Percentiles rank a stretch among this genome's conserved stretches.
Conservation (phyloP, 37 sponge, comb jelly and placozoan species). For the Ephydatia muelleri region DNA sequence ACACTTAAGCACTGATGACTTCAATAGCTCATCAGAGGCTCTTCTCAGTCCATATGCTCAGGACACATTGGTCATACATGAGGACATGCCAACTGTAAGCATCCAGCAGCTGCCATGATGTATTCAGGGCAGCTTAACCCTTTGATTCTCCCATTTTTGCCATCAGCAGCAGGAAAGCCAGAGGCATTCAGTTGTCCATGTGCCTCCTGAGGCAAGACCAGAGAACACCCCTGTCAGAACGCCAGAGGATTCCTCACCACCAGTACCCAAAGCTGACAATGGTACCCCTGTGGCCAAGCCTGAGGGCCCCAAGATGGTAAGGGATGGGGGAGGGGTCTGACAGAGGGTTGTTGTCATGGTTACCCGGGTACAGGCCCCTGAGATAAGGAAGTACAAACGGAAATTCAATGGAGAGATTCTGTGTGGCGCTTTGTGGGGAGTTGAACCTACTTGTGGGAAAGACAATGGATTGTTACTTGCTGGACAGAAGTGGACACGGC, state of each 20-base stretch:
- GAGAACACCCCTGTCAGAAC: background rate
- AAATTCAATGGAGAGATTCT: slow-evolving; percentile 94
- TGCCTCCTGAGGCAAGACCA: slow-evolving; percentile 14
- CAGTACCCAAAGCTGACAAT: slow-evolving; percentile 15
- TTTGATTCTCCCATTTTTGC: slow-evolving; percentile 21
- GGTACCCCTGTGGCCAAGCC: slow-evolving; percentile 12
- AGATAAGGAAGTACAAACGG: slow-evolving; percentile 96
- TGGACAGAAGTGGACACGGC: slow-evolving; percentile 97
- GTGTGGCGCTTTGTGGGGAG: slow-evolving; percentile 98
- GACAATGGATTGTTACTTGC: slow-evolving; percentile 91
- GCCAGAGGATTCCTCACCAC: background rate
- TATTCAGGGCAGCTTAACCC: background rate
- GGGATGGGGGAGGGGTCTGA: background rate
- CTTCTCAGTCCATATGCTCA: slow-evolving; percentile 9
- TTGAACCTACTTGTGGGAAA: slow-evolving; percentile 93
- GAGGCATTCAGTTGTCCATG: slow-evolving; percentile 45
- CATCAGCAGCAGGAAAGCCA: too few relatives aligned
- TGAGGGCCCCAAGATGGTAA: slow-evolving; percentile 81
- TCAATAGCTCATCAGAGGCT: slow-evolving; percentile 21
- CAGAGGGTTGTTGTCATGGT: background rate
- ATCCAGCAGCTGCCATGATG: too few relatives aligned
- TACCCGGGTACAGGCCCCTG: slow-evolving; percentile 70
- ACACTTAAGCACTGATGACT: slow-evolving; percentile 10
- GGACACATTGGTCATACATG: slow-evolving; percentile 53
- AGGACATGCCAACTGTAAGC: slow-evolving; percentile 22